Evolutionary conservation across 2,113 vertebrate genomes (phyloP).

Genomic region (Sterrhoptilus dennistouni): DNA sequence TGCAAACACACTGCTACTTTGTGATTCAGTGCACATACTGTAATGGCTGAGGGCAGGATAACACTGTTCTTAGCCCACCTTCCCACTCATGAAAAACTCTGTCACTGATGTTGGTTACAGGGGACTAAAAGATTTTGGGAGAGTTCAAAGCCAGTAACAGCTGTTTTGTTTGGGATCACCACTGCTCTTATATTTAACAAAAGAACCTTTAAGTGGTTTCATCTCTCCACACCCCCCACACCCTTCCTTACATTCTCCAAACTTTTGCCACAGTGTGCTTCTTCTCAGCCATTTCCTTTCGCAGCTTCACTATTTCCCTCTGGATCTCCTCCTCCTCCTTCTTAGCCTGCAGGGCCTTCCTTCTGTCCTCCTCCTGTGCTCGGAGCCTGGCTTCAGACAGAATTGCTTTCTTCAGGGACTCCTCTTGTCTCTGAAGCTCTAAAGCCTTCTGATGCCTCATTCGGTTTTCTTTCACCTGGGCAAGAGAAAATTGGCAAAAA

Average conservation of each 20-base stretch:
- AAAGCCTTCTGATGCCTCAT: constrained; percentile 75
- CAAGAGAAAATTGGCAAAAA: neutral
- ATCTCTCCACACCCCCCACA: neutral
- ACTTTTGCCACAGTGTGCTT: constrained; percentile 70
- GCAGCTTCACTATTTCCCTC: constrained; percentile 85
- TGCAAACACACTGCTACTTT: neutral
- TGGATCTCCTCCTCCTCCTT: constrained; percentile 84
- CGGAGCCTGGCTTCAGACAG: constrained; percentile 76
- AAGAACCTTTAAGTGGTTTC: neutral
- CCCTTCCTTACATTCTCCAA: constrained; percentile 75
- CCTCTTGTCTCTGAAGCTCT: constrained; percentile 73
- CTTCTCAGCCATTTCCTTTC: constrained; percentile 83
- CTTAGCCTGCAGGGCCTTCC: constrained; percentile 74
- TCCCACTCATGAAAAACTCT: neutral
- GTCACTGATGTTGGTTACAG: neutral
- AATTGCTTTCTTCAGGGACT: constrained; percentile 67
- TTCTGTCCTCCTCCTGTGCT: constrained; percentile 76
- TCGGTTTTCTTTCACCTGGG: constrained; percentile 88
- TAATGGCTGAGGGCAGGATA: neutral
- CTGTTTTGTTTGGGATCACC: neutral
- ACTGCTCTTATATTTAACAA: neutral
- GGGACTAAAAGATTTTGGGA: neutral
- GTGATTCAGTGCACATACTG: neutral
- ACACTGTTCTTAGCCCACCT: neutral
- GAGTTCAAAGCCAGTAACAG: neutral